Evolutionary conservation across 2,797 vertebrate species (phyloP).

Genomic region (Dromococcyx pavoninus): DNA sequence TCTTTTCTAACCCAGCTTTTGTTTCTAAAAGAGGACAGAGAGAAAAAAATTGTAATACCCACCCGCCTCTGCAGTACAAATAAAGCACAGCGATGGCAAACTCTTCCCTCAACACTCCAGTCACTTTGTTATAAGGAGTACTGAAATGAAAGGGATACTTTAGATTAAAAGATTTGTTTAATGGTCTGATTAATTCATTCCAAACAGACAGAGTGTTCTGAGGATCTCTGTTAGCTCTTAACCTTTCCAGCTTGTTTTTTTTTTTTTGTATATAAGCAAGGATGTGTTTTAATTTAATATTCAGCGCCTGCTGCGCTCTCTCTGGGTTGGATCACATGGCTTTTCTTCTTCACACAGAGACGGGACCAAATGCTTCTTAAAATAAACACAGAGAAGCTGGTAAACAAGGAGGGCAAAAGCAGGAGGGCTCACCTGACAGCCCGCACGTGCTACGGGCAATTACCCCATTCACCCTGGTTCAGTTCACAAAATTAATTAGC

Average conservation of each 20-base stretch:
- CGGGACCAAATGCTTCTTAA: constrained; percentile 53
- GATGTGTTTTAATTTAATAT: constrained; percentile 72
- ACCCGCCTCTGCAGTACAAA: neutral
- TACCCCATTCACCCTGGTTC: constrained; percentile 55
- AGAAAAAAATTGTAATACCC: neutral
- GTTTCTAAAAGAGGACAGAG: neutral
- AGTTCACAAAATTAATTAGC: constrained; percentile 73
- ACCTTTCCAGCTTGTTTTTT: constrained; percentile 65
- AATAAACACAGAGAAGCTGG: constrained; percentile 42
- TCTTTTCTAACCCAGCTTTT: neutral
- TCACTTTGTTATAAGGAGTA: constrained; percentile 71
- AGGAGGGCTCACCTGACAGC: constrained; percentile 5
- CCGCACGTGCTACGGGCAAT: neutral
- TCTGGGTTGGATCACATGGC: constrained; percentile 22
- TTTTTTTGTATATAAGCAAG: constrained; percentile 18
- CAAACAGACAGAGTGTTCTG: constrained; percentile 70
- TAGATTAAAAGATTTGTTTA: constrained; percentile 79
- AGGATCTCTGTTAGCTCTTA: constrained; percentile 71
- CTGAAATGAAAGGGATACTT: constrained; percentile 77
- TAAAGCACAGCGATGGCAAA: constrained; percentile 7
- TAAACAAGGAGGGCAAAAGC: constrained; percentile 36
- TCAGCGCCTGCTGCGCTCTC: constrained; percentile 48
- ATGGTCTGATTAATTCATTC: constrained; percentile 80
- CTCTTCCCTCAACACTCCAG: constrained; percentile 47
- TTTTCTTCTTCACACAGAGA: neutral